Base-by-base conservation (phyloP, 1,140 invertebrate genomes). In the Brachionus plicatilis region DNA sequence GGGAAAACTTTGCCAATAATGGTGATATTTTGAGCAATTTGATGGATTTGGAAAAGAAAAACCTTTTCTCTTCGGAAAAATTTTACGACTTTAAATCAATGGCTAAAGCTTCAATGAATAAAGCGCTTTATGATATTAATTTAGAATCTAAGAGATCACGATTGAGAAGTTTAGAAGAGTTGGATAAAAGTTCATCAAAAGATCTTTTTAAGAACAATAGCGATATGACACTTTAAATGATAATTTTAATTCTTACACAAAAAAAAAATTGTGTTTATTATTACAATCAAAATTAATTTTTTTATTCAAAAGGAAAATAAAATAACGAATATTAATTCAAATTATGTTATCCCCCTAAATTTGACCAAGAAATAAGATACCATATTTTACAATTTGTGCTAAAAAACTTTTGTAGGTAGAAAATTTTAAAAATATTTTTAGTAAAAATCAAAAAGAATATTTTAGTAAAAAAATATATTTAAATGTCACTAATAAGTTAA, bases 41-140 rank as follows among this genome's bases (percentile, higher is more conserved):
- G 12, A 76, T 76, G 24, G 72, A 47, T 29, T 76, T 76, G 27
- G 72, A 76, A 29, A 76, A 76, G 33, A 76, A 76, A 37, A 47
- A 50, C 12, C 47, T 76, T 24, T 76, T 76, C 12, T 76, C 72
- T 20, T 50, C 72, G 8, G 72, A 76, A 50, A 47, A 76, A 27
- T 14, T 27, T 76, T 76, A 76, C 14, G 72, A 76, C 27, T 76
- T 76, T 47, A 76, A 76, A 47, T 76, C 72, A 12, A 76, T 76
- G 43, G 72, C 43, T 76, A 76, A 76, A 6, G 45, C 27, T 29
- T 76, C 72, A 27, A 76, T 47, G 47, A 76, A 50, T 27, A 76
- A 76, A 33, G 41, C 20, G 2, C 17, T 72, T 24, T n/a, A 41
- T 43, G 72, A 50, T 24, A 20, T 50, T 27, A 47, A 76, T 27